Base-by-base conservation (phyloP, 2,113 vertebrate species). In the Pelecanoides urinatrix region DNA sequence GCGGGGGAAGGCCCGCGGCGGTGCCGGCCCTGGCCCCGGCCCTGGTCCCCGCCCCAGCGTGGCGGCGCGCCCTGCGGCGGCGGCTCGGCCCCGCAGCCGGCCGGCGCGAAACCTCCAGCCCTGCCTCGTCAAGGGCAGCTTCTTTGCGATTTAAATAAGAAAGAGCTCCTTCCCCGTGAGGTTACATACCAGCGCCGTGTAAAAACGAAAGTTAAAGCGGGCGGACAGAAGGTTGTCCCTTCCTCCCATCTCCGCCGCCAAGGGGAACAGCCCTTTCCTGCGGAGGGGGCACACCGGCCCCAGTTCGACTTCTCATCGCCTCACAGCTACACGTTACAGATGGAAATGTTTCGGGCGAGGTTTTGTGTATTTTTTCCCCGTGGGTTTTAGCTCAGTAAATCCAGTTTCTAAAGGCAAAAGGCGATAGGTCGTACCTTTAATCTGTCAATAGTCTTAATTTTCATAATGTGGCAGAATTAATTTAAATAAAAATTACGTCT, bases 121-220 rank as follows among this genome's bases (percentile, higher is more conserved):
- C 61, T 71, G 71, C 71, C 29, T 55, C 9, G 16, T 16, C 47
- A 17, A 30, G 18, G 44, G 59, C 6, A n/a, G 58, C 62, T 87
- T 58, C 50, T 34, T 30, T 34, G 81, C 77, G 15, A 67, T 74
- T 81, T 63, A 74, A 85, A 59, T 85, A 62, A 71, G 53, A 58
- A 23, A 38, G 58, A 58, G 56, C 45, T 26, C 56, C 47, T 87
- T 91, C 59, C 76, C 9, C 50, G 13, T 13, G 87, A 84, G 87
- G 86, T 73, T 73, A 52, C 80, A 10, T 25, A 22, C 73, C 80
- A 17, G 91, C 52, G 12, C 71, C 73, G 90, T 15, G 23, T 73
- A 25, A 87, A 95, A 93, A 85, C 71, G 95, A 96, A 97, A 96
- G 68, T 91, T 88, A 29, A 67, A 86, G 73, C 49, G 9, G 38